Conservation (phyloP, 2,797 vertebrate species). For the Channa striata region DNA sequence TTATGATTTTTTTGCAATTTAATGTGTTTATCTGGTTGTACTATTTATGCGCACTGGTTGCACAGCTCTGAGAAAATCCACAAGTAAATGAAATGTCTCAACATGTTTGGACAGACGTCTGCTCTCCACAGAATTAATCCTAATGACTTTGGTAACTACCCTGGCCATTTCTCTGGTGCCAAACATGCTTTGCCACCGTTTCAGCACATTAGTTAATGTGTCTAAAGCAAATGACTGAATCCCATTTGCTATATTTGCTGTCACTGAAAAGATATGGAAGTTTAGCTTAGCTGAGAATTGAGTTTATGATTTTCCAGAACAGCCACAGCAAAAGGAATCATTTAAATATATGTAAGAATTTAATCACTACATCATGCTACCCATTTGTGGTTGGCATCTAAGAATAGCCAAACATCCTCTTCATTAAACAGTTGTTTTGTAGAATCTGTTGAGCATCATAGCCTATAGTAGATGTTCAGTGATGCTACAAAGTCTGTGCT, state of each 20-base stretch:
- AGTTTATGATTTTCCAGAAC: neutral
- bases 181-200: neutral
- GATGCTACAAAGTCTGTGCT: conserved; percentile 15
- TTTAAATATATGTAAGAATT: neutral
- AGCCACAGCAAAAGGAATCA: neutral
- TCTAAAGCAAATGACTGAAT: too few species aligned
- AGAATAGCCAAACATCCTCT: neutral
- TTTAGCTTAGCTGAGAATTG: neutral
- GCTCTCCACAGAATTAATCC: conserved; percentile 1
- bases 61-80: neutral
- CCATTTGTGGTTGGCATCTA: neutral
- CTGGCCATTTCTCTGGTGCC: neutral
- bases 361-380: neutral
- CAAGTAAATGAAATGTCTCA: too few species aligned
- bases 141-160: neutral
- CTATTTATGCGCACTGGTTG: neutral
- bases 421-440: neutral
- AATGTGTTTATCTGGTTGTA: conserved; percentile 8
- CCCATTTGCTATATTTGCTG: too few species aligned
- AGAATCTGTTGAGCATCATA: neutral
- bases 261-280: neutral
- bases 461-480: conserved; percentile 10
- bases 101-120: neutral
- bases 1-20: conserved; percentile 1
- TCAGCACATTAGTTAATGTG: neutral